phyloP scores from a whole-genome alignment of 2,113 vertebrate genomes.

The Verasper variegatus region DNA sequence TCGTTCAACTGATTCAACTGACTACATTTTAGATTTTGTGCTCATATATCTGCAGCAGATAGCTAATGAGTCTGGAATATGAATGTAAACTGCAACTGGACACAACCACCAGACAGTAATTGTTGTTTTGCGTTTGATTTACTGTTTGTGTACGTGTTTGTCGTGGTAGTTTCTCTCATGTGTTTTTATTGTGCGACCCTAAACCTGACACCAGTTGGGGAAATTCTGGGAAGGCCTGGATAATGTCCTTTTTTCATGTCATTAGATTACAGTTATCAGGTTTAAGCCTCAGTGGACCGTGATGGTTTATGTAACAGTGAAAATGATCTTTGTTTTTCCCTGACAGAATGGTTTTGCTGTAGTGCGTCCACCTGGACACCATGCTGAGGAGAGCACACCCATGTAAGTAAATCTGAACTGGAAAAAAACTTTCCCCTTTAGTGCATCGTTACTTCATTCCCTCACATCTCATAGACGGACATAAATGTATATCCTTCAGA shows the following conservation, averaged over 20 bases:
- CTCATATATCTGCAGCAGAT: background rate
- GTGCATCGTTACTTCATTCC: background rate
- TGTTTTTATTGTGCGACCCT: background rate
- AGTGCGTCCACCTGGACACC: constrained; percentile 96
- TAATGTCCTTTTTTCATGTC: background rate
- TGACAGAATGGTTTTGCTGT: constrained; percentile 95
- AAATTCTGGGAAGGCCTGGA: background rate
- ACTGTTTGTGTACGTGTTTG: background rate
- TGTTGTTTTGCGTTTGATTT: background rate
- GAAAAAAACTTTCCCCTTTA: background rate
- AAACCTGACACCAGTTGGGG: background rate
- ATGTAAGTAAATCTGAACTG: constrained; percentile 85
- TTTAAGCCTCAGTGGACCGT: background rate
- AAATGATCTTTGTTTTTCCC: constrained; percentile 23
- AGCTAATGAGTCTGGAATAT: background rate
- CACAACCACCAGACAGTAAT: background rate
- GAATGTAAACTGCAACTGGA: background rate
- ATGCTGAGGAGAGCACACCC: constrained; percentile 96
- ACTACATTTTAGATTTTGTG: background rate
- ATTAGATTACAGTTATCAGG: background rate
- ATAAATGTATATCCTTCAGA: background rate
- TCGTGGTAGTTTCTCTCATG: background rate
- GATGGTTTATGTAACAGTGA: background rate
- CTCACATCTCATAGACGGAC: background rate
- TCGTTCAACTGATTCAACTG: background rate